Evolutionary conservation across 2,797 vertebrate species (phyloP), one percentile per base, ranked within the genome.

Genomic region (Danio tinwini): DNA sequence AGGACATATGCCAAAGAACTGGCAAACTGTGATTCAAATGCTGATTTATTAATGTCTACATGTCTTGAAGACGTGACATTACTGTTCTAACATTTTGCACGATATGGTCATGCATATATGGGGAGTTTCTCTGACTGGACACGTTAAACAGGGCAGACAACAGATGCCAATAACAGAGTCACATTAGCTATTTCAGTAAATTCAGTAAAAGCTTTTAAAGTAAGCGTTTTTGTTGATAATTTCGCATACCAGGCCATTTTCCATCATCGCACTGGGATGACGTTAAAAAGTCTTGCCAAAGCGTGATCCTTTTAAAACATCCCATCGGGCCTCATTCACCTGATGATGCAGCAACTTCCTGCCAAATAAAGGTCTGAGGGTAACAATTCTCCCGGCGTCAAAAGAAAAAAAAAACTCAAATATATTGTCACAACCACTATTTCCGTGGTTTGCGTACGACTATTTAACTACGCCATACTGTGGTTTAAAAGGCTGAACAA

Each of bases 241-340:
- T 80, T 56, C 44, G 62, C 50, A n/a, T 17, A 29, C 13, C 12
- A 82, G 82, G 87, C 87, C 85, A 40, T 79, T 82, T 86, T 79
- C 45, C 49, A 8, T 47, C 83, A 80, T 83, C 83, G 42, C 29
- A 87, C 12, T 50, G 13, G 44, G 72, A 19, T 75, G 40, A 81
- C 61, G 8, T 69, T 21, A 19, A 58, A 39, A 53, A 9, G 19
- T 21, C 44, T 21, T 84, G 82, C 76, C 69, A 84, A 77, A 87
- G 59, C 79, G 42, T 73, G 83, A 75, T 58, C 83, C 69, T 9
- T 7, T 10, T 21, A 55, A 44, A n/a, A 74, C 17, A 21, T 58
- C 3, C 8, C 16, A 37, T 19, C 44, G 61, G 65, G 78, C 64
- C 37, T 59, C 19, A 29, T 8, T 62, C 62, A 63, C 65, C 78